Percentiles rank a stretch among this genome's conserved stretches.
phyloP scores from a whole-genome alignment of 2,888 invertebrate species.

The Conchocele bisecta region DNA sequence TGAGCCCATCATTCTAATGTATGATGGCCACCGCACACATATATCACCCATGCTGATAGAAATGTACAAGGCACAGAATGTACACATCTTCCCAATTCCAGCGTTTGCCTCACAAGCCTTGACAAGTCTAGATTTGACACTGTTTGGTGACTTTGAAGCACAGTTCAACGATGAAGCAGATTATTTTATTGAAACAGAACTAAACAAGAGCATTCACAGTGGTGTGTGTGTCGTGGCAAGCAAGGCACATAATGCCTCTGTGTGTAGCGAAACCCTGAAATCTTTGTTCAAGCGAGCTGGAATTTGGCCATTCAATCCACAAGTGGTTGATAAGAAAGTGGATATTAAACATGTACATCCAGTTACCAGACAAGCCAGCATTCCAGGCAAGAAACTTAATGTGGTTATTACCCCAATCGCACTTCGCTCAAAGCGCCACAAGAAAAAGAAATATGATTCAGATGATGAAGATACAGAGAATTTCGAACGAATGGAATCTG shows the following conservation, averaged over 20 bases:
- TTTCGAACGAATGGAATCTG: slow-evolving; percentile 43
- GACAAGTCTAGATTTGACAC: slow-evolving; percentile 31
- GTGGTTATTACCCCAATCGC: too few relatives aligned
- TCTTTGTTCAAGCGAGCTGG: slow-evolving; percentile 44
- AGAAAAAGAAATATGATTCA: not conserved
- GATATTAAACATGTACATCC: slow-evolving; percentile 34
- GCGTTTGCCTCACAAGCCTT: slow-evolving; percentile 48
- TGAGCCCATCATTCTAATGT: slow-evolving; percentile 50
- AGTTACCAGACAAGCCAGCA: not conserved
- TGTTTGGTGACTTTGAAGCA: slow-evolving; percentile 47
- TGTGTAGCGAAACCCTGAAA: slow-evolving; percentile 31
- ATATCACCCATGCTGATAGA: slow-evolving; percentile 52
- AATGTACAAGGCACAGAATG: slow-evolving; percentile 48
- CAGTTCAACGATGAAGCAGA: slow-evolving; percentile 45
- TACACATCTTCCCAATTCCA: slow-evolving; percentile 54
- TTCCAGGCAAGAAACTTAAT: slow-evolving; percentile 1
- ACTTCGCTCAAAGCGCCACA: not conserved
- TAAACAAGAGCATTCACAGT: slow-evolving; percentile 42
- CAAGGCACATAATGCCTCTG: slow-evolving; percentile 51
- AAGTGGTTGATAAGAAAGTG: slow-evolving; percentile 45
- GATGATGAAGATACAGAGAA: slow-evolving; percentile 25
- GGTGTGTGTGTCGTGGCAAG: slow-evolving; percentile 58
- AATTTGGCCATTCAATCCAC: slow-evolving; percentile 52
- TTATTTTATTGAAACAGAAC: slow-evolving; percentile 39
- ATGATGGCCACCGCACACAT: slow-evolving; percentile 52